phyloP scores from a whole-genome alignment of 1,140 invertebrate species.

The Bombus superbus region DNA sequence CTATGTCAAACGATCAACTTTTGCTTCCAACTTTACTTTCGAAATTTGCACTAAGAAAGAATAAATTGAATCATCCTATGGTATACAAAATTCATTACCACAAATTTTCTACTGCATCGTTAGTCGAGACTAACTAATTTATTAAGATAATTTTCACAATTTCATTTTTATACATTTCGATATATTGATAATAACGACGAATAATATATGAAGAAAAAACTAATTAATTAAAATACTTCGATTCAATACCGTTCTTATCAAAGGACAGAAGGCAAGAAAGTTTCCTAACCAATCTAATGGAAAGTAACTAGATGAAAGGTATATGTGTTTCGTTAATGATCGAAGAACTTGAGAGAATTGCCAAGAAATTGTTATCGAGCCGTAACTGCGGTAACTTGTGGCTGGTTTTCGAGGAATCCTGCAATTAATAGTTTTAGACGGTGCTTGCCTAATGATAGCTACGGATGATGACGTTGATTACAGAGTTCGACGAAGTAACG shows the following conservation, averaged over 20 bases:
- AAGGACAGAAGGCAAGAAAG: background rate
- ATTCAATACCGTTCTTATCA: background rate
- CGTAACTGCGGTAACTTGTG: background rate
- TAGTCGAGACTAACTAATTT: too few relatives aligned
- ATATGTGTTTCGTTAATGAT: background rate
- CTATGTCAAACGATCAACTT: background rate
- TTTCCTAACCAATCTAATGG: background rate
- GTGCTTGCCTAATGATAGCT: slow-evolving; percentile 59
- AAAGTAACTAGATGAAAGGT: background rate
- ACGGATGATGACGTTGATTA: slow-evolving; percentile 68
- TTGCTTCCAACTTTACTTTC: background rate
- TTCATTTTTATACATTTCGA: too few relatives aligned
- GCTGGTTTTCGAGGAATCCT: slow-evolving; percentile 31
- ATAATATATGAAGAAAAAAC: too few relatives aligned
- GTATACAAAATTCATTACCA: too few relatives aligned
- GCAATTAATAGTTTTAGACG: slow-evolving; percentile 61
- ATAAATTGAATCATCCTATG: background rate
- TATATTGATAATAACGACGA: too few relatives aligned
- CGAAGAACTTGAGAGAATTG: background rate
- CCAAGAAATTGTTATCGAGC: slow-evolving; percentile 16
- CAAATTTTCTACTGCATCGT: too few relatives aligned
- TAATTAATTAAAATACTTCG: background rate
- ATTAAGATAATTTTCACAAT: too few relatives aligned
- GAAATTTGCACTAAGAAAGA: background rate
- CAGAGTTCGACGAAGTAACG: slow-evolving; percentile 65